Evolutionary conservation across 2,113 vertebrate species (phyloP).

Genomic region (Manacus vitellinus): DNA sequence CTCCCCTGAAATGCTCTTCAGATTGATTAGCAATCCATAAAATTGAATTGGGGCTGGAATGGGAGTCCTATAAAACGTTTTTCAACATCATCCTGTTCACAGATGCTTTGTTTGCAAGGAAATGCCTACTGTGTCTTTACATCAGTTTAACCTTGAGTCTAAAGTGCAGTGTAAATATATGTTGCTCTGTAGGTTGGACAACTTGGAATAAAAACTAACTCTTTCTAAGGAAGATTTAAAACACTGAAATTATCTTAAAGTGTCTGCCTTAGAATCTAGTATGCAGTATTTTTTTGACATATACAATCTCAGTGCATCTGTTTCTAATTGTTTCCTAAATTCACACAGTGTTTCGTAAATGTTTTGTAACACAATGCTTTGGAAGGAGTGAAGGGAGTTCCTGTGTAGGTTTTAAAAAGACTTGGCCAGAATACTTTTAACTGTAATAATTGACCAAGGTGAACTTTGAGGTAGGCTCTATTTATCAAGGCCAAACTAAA

Average conservation of each 20-base stretch:
- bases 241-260: background rate
- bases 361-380: background rate
- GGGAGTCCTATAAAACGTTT: background rate
- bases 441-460: background rate
- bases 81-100: background rate
- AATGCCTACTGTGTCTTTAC: background rate
- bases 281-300: background rate
- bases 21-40: background rate
- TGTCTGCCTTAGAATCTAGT: background rate
- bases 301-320: background rate
- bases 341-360: background rate
- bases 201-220: background rate
- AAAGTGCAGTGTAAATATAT: background rate
- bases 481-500: background rate
- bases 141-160: background rate
- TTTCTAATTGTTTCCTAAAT: constrained; percentile 1
- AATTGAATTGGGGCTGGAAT: background rate
- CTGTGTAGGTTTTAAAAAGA: background rate
- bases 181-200: background rate
- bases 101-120: background rate
- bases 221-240: background rate
- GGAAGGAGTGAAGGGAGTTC: background rate
- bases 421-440: background rate
- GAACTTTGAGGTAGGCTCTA: background rate
- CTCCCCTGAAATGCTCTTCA: background rate